A percentile compares a stretch with the other conserved stretches of the same genome.
phyloP scores from a whole-genome alignment of 1,140 invertebrate genomes.

The Drusus annulatus region DNA sequence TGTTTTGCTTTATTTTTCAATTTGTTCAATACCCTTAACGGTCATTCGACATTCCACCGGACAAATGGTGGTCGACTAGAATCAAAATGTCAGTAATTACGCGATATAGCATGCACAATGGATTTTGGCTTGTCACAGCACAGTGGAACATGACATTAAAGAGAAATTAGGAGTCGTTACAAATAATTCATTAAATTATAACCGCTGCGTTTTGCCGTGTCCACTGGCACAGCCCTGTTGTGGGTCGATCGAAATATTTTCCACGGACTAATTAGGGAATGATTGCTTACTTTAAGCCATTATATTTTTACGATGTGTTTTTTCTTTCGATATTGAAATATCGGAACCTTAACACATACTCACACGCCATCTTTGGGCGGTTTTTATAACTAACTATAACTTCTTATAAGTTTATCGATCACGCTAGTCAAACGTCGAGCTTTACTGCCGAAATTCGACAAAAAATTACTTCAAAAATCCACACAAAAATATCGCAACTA shows the following conservation, averaged over 20 bases:
- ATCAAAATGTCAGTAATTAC: no score
- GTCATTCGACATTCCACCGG: no score
- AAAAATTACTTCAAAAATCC: no score
- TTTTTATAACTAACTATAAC: no score
- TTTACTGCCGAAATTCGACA: constrained; percentile 20
- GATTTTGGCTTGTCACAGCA: no score
- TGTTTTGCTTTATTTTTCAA: no score
- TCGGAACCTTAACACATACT: constrained; percentile 7
- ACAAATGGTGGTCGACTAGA: no score
- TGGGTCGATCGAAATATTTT: constrained; percentile 56
- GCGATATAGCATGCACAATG: no score
- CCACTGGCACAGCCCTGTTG: constrained; percentile 36
- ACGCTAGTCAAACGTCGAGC: constrained; percentile 14
- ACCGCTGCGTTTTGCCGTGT: background rate
- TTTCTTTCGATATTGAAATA: constrained; percentile 41
- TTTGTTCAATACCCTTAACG: no score
- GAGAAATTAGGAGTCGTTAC: background rate
- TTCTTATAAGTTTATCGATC: constrained; percentile 33
- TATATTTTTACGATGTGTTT: constrained; percentile 49
- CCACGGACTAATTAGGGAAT: constrained; percentile 55
- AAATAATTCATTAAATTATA: constrained; percentile 17
- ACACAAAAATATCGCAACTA: no score
- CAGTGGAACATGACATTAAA: no score
- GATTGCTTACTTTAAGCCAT: constrained; percentile 57
- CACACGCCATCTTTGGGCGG: background rate